Base-by-base conservation (phyloP, 1,140 invertebrate genomes). In the Calycopis cecrops region DNA sequence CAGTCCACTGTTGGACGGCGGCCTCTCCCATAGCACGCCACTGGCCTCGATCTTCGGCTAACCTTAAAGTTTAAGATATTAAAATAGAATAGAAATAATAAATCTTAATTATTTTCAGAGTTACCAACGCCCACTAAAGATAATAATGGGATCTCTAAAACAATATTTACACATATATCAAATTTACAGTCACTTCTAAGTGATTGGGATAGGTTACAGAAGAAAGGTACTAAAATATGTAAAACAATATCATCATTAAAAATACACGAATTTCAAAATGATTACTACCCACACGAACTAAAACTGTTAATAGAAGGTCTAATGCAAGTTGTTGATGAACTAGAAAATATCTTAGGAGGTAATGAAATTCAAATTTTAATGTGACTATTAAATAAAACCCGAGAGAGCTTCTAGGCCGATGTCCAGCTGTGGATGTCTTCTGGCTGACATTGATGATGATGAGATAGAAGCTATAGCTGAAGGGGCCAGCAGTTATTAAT, bases 221-320 rank as follows among this genome's bases (percentile, higher is more conserved):
- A 72, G 9, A 85, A 82, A 60, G 81, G 81, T 1, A 58, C 61
- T n/a, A 71, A 73, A 48, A 51, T 88, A 18, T 80, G 75, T 47
- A 73, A 64, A 57, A 60, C 67, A 1, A 66, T 88, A 49, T 65
- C 63, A 16, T 60, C 72, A 16, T 54, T 85, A 35, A 88, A 83
- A 37, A 60, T 88, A 17, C 62, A 86, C 59, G 79, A 85, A 57
- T 75, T 59, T 60, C 55, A 68, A 8, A 67, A 75, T 62, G 72
- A 76, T 37, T 81, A 83, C 42, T 88, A 73, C 60, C 85, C 85
- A 16, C 57, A 70, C 16, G 73, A 81, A 56, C 44, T 80, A 4
- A 62, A 66, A 60, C 59, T 67, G 21, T 50, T 84, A 1, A 77
- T 63, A 35, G 71, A 79, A 7, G 62, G 62, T 40, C 59, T 88